phyloP scores from a whole-genome alignment of 2,888 invertebrate genomes.

The Caenorhabditis angaria region DNA sequence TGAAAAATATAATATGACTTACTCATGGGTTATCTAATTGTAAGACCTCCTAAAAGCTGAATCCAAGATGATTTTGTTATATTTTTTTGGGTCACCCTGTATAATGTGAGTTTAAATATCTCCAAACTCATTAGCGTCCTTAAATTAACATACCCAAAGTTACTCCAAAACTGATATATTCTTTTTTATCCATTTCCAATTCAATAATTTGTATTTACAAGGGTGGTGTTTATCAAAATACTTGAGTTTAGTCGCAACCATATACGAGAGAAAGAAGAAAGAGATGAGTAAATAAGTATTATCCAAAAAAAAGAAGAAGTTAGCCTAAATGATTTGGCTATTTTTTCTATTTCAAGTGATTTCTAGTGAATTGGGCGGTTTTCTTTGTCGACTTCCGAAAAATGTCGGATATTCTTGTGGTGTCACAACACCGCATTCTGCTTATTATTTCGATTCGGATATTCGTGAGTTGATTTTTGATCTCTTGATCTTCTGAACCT shows the following conservation, averaged over 20 bases:
- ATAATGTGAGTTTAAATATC: no score
- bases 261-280: no score
- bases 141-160: no score
- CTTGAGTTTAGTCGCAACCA: background rate
- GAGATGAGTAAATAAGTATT: no score
- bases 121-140: no score
- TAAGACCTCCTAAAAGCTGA: no score
- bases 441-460: conserved; percentile 56
- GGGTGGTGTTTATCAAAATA: background rate
- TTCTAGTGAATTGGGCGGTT: background rate
- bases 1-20: no score
- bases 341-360: background rate
- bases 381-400: conserved; percentile 56
- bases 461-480: conserved; percentile 25
- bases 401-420: conserved; percentile 58
- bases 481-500: background rate
- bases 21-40: no score
- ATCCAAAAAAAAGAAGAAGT: no score
- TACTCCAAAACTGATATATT: no score
- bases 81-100: no score
- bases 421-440: conserved; percentile 49
- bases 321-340: background rate
- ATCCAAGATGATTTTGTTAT: no score
- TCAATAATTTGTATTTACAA: background rate
- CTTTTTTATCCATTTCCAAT: background rate